Evolutionary conservation across 2,888 invertebrate species (phyloP).

Genomic region (Oscheius sp.): DNA sequence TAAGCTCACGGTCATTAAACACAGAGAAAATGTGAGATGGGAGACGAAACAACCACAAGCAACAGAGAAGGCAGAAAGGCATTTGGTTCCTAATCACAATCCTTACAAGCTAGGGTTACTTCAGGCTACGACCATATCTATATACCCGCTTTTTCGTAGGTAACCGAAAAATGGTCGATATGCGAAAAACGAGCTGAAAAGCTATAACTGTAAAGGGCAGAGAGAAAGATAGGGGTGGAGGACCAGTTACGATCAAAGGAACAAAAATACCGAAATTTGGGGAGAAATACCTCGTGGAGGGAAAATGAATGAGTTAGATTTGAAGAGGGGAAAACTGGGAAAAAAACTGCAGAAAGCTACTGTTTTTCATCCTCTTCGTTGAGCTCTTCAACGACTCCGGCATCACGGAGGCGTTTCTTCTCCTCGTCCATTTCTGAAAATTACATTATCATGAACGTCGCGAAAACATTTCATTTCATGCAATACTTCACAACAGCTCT

Average conservation of each 20-base stretch:
- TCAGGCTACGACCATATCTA: constrained; percentile 2
- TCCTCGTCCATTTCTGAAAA: constrained; percentile 56
- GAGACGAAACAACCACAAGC: constrained; percentile 12
- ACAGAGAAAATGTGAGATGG: background rate
- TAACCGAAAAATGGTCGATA: constrained; percentile 18
- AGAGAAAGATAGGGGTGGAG: constrained; percentile 2
- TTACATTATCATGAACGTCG: background rate
- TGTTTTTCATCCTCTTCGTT: constrained; percentile 44
- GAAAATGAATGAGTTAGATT: background rate
- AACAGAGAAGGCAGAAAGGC: constrained; percentile 10
- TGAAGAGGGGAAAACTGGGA: background rate
- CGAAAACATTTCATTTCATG: constrained; percentile 1
- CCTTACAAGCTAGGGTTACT: constrained; percentile 1
- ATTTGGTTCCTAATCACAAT: constrained; percentile 22
- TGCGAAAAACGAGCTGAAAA: constrained; percentile 30
- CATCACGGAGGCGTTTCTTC: constrained; percentile 41
- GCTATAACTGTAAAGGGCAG: background rate
- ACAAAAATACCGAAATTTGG: background rate
- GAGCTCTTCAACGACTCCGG: constrained; percentile 48
- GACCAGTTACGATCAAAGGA: constrained; percentile 5
- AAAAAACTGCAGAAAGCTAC: background rate
- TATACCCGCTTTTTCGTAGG: constrained; percentile 21
- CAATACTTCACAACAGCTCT: constrained; percentile 8
- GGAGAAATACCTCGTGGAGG: constrained; percentile 16
- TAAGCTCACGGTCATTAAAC: background rate